Evolutionary conservation across 2,113 vertebrate genomes (phyloP), one percentile per base, ranked within the genome.

Genomic region (Cichladusa arquata): DNA sequence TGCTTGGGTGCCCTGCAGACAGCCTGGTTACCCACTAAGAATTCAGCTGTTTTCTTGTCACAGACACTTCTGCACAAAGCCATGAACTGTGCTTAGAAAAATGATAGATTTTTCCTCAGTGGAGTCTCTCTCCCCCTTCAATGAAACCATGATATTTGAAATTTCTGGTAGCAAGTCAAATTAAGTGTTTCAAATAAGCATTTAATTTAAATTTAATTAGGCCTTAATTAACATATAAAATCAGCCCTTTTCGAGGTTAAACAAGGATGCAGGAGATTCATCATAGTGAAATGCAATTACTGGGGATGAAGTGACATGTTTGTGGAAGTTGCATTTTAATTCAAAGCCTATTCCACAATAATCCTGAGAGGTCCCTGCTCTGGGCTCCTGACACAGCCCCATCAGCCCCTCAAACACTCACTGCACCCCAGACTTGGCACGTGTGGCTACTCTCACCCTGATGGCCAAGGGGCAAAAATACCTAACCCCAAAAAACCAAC

Each of bases 161-260:
- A 97, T 95, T 95, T 96, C 96, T 97, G 83, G 92, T 93, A 92
- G 81, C 88, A 89, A 94, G 96, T 96, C 95, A 96, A 96, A 97
- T 97, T 95, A 97, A 98, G 97, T 97, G 96, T 98, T 97, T 97
- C 97, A 97, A 98, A 97, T 95, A 97, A 86, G 97, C 97, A 98
- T 98, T 97, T 97, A 97, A 97, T 98, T 95, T 97, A 91, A 97
- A 97, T 98, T 95, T 96, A 98, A 98, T 98, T 97, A 98, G 96
- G 86, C 93, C 97, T 93, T 97, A 97, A 97, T 98, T 98, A 98
- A 97, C 96, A 98, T 96, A 97, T 81, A 95, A 97, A 97, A 98
- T 97, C 97, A 96, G 93, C 95, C 96, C 94, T 97, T 98, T 97
- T 84, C 62, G 94, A 98, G 95, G 96, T 96, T 96, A 96, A 97